phyloP scores from a whole-genome alignment of 2,888 invertebrate genomes.

The Magallana nippona region DNA sequence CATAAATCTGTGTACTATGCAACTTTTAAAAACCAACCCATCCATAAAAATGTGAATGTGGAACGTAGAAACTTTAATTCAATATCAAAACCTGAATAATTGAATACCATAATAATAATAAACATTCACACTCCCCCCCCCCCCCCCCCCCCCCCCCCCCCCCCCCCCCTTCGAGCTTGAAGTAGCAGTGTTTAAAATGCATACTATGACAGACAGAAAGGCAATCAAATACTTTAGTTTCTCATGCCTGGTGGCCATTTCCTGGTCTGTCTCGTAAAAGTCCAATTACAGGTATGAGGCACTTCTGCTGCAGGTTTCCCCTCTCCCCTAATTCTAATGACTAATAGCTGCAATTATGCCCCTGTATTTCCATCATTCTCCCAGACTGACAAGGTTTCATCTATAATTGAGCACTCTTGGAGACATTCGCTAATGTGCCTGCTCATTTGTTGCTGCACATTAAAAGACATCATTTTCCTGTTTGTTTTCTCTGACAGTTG shows the following conservation, averaged over 20 bases:
- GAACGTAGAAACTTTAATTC: no score
- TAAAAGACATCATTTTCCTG: constrained; percentile 25
- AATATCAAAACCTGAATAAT: no score
- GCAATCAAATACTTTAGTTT: constrained; percentile 19
- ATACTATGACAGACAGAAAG: not conserved
- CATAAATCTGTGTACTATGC: no score
- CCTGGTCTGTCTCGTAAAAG: constrained; percentile 18
- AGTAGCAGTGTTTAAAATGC: not conserved
- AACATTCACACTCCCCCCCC: no score
- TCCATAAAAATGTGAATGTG: no score
- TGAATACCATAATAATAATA: no score
- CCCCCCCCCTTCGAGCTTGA: no score
- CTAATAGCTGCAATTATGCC: not conserved
- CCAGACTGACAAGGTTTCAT: not conserved
- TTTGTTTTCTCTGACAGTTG: not conserved
- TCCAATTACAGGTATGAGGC: constrained; percentile 17
- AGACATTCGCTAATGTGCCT: not conserved
- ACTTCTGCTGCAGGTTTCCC: constrained; percentile 1
- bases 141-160: no score
- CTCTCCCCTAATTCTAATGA: constrained; percentile 17
- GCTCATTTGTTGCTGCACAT: constrained; percentile 11
- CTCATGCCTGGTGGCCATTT: constrained; percentile 11
- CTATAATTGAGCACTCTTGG: constrained; percentile 2
- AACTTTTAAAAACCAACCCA: no score
- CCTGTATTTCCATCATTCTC: not conserved